Base-by-base conservation (phyloP, 1,140 invertebrate species). In the Trypoxylus dichotomus region DNA sequence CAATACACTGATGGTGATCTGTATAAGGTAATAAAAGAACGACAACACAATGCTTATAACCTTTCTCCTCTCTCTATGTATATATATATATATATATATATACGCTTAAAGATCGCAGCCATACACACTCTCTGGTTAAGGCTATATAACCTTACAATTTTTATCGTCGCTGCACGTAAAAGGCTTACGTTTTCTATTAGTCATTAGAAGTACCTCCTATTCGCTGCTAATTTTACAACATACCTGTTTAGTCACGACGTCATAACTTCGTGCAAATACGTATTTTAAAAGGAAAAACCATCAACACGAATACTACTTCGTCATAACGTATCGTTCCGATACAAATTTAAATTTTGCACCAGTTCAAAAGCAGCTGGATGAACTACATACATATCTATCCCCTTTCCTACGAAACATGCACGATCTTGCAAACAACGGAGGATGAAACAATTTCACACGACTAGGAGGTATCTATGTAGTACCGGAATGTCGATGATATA, bases 181-280 rank as follows among this genome's bases (percentile, higher is more conserved):
- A 63, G 60, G 60, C 60, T 63, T 63, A 63, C 60, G 60, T 63
- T 63, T 47, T 63, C 60, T 63, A 63, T 63, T 63, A 63, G 60
- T 63, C 60, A 63, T 19, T 63, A 25, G 60, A 19, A 63, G 25
- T 63, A 63, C 60, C 60, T 63, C 60, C 60, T 63, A 63, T 63
- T 21, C 60, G 60, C 60, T 19, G 60, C 60, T 63, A 63, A 63
- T 63, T 63, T 63, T 63, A 63, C 60, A 63, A 63, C 19, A 63
- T 63, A 24, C 60, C 60, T 63, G 60, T 63, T 24, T 24, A 63
- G 60, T 63, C 60, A 63, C 60, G 60, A 63, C 60, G 60, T 63
- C 60, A 63, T 63, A 27, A 25, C 19, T 63, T 25, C 60, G 21
- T 63, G 60, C 21, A 1, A 63, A 63, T 63, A 63, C 3, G 21